Conservation (phyloP, 2,113 vertebrate species). For the Eurystomus gularis region DNA sequence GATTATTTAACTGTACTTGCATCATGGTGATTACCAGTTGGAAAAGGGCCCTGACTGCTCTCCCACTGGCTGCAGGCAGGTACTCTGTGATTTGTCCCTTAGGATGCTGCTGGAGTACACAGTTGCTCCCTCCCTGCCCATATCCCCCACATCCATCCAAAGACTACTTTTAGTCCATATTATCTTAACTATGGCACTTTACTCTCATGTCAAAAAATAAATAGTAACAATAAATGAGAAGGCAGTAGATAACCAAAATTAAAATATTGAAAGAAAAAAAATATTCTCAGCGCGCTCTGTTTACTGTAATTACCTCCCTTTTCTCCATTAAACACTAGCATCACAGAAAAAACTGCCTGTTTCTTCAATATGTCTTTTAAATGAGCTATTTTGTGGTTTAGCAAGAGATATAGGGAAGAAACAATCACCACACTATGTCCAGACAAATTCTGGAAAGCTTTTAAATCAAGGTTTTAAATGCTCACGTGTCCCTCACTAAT, state of each 20-base stretch:
- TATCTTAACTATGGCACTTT: neutral
- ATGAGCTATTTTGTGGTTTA: neutral
- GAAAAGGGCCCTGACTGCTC: neutral
- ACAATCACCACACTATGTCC: neutral
- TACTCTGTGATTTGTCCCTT: neutral
- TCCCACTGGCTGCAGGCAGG: neutral
- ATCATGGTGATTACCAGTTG: conserved; percentile 23
- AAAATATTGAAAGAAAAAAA: neutral
- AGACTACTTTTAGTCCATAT: neutral
- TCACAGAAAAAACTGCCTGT: fast-evolving
- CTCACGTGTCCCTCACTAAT: neutral
- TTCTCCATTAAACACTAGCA: neutral
- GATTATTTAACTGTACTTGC: conserved; percentile 4
- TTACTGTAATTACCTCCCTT: neutral
- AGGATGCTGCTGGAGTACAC: neutral
- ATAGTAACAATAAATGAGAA: neutral
- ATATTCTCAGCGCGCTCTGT: neutral
- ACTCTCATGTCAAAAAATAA: neutral
- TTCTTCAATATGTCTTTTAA: neutral
- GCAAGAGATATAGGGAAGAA: too few species aligned
- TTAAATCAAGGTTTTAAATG: neutral
- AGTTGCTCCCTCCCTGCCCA: neutral
- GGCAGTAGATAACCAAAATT: neutral
- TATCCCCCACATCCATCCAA: neutral
- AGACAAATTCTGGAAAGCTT: neutral